Evolutionary conservation across 2,888 invertebrate genomes (phyloP), one percentile per base, ranked within the genome.

Genomic region (Chymomyza procnemis): DNA sequence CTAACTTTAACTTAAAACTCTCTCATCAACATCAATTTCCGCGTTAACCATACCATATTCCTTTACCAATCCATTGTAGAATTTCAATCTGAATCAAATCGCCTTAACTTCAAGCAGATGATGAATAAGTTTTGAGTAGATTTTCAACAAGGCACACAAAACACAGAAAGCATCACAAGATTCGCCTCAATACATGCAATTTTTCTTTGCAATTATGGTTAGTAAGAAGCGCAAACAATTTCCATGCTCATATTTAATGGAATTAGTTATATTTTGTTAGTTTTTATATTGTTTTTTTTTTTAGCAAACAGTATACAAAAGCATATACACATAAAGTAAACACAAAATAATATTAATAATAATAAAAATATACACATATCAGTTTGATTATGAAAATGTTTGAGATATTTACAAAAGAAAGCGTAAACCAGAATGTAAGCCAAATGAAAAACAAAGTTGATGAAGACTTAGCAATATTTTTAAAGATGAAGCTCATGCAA

Each of bases 391-490:
- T 26, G 3, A 57, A 72, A 48, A 65, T n/a, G 26, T 55, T 6
- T 55, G 52, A 64, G 58, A 66, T 1, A 22, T 61, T 9, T 55
- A 58, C 59, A 72, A 48, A 74, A 69, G 57, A 65, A 71, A 71
- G 73, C 77, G 75, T 67, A 78, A 78, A 75, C 68, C 2, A 77
- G 54, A 75, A 12, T n/a, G 18, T n/a, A 50, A 61, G 61, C 54
- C 21, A 21, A 30, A 54, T 63, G 47, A 48, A 26, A 57, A 26
- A 16, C 57, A 57, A 57, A 34, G 47, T 9, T 34, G 46, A 55
- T 41, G 34, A 4, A 41, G 16, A 14, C 3, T 47, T 46, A 16
- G 14, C 47, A 46, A 41, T 67, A 55, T 18, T 41, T 60, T 64
- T 18, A 56, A 54, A 59, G 61, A 41, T 67, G 58, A 21, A 57